A percentile compares a stretch with the other conserved stretches of the same genome.
Evolutionary conservation across 2,797 vertebrate genomes (phyloP).

Genomic region (Columba guinea): DNA sequence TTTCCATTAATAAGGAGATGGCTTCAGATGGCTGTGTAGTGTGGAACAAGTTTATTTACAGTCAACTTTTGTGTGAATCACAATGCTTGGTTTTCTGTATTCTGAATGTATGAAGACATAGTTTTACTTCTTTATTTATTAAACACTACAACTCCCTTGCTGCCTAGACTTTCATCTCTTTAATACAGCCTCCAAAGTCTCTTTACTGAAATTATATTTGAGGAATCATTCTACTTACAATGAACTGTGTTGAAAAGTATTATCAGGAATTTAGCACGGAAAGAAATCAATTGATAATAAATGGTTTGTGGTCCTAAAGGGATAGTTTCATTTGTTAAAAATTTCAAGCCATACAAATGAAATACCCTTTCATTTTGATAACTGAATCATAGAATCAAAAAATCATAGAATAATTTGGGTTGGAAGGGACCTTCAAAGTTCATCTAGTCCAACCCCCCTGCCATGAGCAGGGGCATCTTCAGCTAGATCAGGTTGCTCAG

Average conservation of each 20-base stretch:
- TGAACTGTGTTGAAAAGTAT: conserved; percentile 67
- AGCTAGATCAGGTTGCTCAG: no score
- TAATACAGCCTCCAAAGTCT: conserved; percentile 62
- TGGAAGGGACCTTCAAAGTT: no score
- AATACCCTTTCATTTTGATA: conserved; percentile 61
- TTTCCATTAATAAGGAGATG: background rate
- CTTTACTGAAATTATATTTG: conserved; percentile 67
- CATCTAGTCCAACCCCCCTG: no score
- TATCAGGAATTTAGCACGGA: conserved; percentile 46
- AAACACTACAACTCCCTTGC: conserved; percentile 7
- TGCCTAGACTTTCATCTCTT: conserved; percentile 29
- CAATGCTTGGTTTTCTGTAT: conserved; percentile 28
- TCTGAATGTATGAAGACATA: conserved; percentile 22
- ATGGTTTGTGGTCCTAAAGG: conserved; percentile 63
- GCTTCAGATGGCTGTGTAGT: background rate
- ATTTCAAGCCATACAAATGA: conserved; percentile 68
- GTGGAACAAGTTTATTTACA: conserved; percentile 15
- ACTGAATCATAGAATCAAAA: background rate
- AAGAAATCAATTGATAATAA: conserved; percentile 70
- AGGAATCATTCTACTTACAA: conserved; percentile 62
- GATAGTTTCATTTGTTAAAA: conserved; percentile 67
- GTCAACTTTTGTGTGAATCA: background rate
- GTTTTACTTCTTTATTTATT: conserved; percentile 39
- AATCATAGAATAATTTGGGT: no score
- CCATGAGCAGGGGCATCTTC: no score